These are phyloP conservation scores for Bombus fervidus DNA, from an alignment of 1,140 invertebrate species.

Conservation along the genomic window DNA sequence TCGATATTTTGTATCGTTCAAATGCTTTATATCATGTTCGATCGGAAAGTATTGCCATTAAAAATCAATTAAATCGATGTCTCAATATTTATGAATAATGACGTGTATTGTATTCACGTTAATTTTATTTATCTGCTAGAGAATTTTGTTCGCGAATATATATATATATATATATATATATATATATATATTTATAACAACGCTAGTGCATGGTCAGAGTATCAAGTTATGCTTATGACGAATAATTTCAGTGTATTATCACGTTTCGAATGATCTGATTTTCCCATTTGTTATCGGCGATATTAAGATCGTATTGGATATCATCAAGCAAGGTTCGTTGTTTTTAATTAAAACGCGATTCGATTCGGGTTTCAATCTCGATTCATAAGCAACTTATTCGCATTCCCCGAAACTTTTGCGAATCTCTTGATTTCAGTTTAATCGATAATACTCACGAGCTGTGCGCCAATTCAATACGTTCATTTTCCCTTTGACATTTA, in stretches of 20 bases:
- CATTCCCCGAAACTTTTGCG: not conserved
- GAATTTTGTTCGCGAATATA: no score
- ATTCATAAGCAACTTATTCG: not conserved
- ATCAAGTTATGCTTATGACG: not conserved
- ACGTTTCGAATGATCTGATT: not conserved
- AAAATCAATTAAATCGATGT: no score
- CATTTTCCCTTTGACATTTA: conserved; percentile 21
- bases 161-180: no score
- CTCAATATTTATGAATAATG: no score
- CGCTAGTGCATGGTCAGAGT: not conserved
- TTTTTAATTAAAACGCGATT: conserved; percentile 4
- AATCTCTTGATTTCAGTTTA: not conserved
- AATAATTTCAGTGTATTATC: not conserved
- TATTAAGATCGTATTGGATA: not conserved
- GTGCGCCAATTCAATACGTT: not conserved
- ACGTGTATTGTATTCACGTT: no score
- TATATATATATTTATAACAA: no score
- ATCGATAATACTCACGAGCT: not conserved
- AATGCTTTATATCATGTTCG: no score
- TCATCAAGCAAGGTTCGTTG: not conserved
- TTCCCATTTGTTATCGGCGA: not conserved
- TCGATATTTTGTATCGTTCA: no score
- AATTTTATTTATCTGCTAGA: not conserved
- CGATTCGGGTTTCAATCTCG: not conserved
- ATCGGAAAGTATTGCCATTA: no score